Base-by-base conservation (phyloP, 2,797 vertebrate species). In the Phoxinus dragarum region DNA sequence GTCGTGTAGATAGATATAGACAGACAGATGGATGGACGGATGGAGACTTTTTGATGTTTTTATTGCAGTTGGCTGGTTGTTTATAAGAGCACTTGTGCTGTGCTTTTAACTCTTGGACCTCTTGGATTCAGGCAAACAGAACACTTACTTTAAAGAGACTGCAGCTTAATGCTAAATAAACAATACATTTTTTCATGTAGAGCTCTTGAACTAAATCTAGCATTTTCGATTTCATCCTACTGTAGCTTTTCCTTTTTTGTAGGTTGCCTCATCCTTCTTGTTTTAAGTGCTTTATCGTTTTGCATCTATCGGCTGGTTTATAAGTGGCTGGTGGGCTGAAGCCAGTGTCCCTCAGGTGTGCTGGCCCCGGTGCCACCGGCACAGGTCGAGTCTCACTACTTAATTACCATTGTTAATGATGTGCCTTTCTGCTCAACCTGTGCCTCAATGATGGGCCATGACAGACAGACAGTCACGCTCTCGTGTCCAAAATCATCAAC, bases 381-480 rank as follows among this genome's bases (percentile, higher is more conserved):
- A 76, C 74, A 59, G 84, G 47, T 49, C 44, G 81, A 78, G 14
- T 27, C 59, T 82, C 81, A 47, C 40, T 81, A 16, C 64, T 61
- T 87, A 87, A 89, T 89, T 89, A 89, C 61, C 42, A 87, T 86
- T 86, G 77, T 87, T 89, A 89, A 89, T 89, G 86, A 86, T 80
- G 71, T 77, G 79, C 64, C 54, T 83, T 68, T 69, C 49, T 84
- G 64, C 86, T 52, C 81, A 83, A 69, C 73, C 67, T 81, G 80
- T 71, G 64, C 34, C 80, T 68, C 81, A 84, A 42, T 83, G 88
- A 87, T 59, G 76, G 44, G 75, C 64, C 21, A 27, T 67, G 81
- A 75, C 42, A 85, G 72, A 64, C 80, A 80, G 85, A 54, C 77
- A 84, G 68, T 74, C 79, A 36, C 2, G n/a, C 54, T 80, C 42